Evolutionary conservation across 2,888 invertebrate species (phyloP), one percentile per base, ranked within the genome.

Genomic region (Mythimna ferrago): DNA sequence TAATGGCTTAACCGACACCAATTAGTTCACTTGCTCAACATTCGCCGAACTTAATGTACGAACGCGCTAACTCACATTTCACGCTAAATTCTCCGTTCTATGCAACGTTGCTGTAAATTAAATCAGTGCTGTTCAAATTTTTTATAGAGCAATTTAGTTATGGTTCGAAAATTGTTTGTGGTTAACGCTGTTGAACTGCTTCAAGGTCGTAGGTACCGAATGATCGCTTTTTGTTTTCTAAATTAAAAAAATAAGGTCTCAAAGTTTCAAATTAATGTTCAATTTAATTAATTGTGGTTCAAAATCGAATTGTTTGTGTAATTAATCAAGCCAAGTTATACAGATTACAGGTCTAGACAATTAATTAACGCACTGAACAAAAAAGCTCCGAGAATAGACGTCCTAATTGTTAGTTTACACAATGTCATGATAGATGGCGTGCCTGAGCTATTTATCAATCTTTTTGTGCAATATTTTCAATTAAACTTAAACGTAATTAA

Each of bases 11-110:
- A 80, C 84, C 76, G 86, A 79, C 84, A 73, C 82, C 89, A 89
- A 89, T 90, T 91, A 88, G 86, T 86, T 82, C 80, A 84, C 85
- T 89, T 89, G 85, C 87, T 78, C 87, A 89, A 89, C 82, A 67
- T 78, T 74, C 71, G 66, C 73, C 64, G 76, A 82, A 77, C 77
- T 80, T 65, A 67, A 72, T 73, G 77, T 76, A 76, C 57, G 71
- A 68, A 77, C 77, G 71, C 71, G 77, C 73, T 85, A 86, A 86
- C 78, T 86, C 65, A 73, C 54, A 73, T 80, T 86, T 80, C 87
- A 86, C 81, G 77, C 76, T 79, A 73, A 82, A 87, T 80, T 85
- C 62, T 44, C 75, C 66, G 57, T 63, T 80, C 64, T 72, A 80
- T 83, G 83, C 71, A 80, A 73, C 41, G 57, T 65, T 74, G 71